Evolutionary conservation across 1,140 invertebrate species (phyloP).

Genomic region (Calycopis cecrops): DNA sequence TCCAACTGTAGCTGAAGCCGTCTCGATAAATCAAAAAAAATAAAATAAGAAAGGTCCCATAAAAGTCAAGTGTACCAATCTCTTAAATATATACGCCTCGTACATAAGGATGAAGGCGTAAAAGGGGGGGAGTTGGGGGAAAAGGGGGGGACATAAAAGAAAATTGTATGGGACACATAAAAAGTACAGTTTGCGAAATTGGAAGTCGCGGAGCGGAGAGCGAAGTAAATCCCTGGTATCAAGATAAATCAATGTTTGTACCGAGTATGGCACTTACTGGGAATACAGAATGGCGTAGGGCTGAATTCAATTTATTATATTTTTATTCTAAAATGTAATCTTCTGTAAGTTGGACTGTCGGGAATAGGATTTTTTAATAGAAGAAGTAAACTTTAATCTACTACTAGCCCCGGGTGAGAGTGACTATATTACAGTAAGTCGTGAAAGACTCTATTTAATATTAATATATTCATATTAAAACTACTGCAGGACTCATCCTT

Average conservation of each 20-base stretch:
- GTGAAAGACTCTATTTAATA: too few species aligned
- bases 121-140: constrained; percentile 22
- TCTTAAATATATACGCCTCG: constrained; percentile 17
- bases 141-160: constrained; percentile 49
- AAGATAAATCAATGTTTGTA: constrained; percentile 72
- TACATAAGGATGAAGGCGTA: constrained; percentile 28
- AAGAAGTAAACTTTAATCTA: too few species aligned
- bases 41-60: constrained; percentile 9
- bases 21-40: background rate
- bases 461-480: too few species aligned
- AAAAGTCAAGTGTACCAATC: constrained; percentile 23
- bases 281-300: constrained; percentile 21
- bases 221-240: constrained; percentile 57
- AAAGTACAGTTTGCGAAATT: constrained; percentile 62
- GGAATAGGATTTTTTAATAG: too few species aligned
- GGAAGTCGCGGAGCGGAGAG: constrained; percentile 55
- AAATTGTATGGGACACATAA: constrained; percentile 68
- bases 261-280: constrained; percentile 47
- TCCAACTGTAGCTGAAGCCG: too few species aligned
- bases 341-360: too few species aligned
- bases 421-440: too few species aligned
- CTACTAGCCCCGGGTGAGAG: too few species aligned
- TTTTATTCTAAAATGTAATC: too few species aligned
- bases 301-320: constrained; percentile 5
- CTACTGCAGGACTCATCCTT: too few species aligned